phyloP scores from a whole-genome alignment of 1,140 invertebrate genomes.

The Ostrea edulis region DNA sequence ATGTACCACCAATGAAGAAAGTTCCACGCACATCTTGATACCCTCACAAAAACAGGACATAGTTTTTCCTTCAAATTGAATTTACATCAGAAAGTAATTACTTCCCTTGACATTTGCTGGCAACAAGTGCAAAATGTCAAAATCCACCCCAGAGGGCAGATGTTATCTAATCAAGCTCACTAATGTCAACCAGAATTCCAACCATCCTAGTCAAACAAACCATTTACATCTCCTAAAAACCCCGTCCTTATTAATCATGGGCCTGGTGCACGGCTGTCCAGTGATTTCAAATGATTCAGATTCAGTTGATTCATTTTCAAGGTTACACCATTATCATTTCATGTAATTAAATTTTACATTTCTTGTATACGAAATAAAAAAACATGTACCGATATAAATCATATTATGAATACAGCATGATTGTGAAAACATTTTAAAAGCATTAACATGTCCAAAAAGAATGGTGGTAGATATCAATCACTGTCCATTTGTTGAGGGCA shows the following conservation, averaged over 20 bases:
- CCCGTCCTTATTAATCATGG: constrained; percentile 1
- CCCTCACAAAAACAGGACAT: not conserved
- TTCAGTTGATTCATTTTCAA: not conserved
- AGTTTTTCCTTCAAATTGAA: not conserved
- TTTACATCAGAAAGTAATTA: not conserved
- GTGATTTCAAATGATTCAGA: not conserved
- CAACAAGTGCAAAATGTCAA: constrained; percentile 20
- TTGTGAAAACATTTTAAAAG: not conserved
- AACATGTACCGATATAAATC: not conserved
- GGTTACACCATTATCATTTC: not conserved
- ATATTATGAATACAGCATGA: not conserved
- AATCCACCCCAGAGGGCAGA: not conserved
- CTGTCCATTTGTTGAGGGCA: constrained; percentile 54
- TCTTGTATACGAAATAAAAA: not conserved
- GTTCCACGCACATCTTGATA: not conserved
- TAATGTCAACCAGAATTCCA: constrained; percentile 31
- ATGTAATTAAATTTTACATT: not conserved
- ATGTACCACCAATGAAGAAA: not conserved
- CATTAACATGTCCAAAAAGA: not conserved
- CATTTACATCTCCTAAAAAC: not conserved
- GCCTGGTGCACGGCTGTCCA: not conserved
- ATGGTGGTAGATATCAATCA: not conserved
- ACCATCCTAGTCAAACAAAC: constrained; percentile 34
- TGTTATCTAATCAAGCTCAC: constrained; percentile 27
- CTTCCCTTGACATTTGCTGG: not conserved